Evolutionary conservation across 2,888 invertebrate genomes (phyloP).

Genomic region (Magallana nippona): DNA sequence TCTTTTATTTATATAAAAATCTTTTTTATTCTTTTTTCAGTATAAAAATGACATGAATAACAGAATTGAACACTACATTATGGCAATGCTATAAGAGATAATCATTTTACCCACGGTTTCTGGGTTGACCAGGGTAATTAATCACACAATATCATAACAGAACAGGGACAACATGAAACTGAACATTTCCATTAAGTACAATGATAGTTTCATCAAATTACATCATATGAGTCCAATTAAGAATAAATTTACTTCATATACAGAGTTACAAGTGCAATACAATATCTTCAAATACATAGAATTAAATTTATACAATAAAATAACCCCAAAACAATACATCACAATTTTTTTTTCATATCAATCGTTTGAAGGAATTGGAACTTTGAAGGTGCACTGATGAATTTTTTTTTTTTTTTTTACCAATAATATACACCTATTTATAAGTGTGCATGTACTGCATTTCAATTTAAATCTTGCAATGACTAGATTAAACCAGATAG

Average conservation of each 20-base stretch:
- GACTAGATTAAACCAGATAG: background rate
- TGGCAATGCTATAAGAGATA: background rate
- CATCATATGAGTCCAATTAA: background rate
- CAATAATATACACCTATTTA: background rate
- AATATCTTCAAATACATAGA: too few relatives aligned
- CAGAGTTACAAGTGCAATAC: too few relatives aligned
- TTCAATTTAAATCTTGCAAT: background rate
- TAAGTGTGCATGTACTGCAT: conserved; percentile 7
- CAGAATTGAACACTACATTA: background rate
- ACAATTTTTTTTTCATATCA: too few relatives aligned
- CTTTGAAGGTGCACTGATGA: background rate
- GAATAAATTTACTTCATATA: too few relatives aligned
- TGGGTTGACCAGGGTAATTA: conserved; percentile 17
- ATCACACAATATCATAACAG: background rate
- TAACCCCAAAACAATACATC: too few relatives aligned
- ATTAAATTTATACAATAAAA: too few relatives aligned
- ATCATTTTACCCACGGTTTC: conserved; percentile 31
- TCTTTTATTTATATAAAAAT: too few relatives aligned
- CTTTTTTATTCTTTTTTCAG: background rate
- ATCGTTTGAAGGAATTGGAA: too few relatives aligned
- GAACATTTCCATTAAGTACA: background rate
- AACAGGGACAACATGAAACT: background rate
- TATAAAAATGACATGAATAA: conserved; percentile 35
- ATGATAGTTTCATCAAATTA: background rate
- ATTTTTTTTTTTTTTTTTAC: background rate